These are phyloP conservation scores for Rhabdornis inornatus DNA, from an alignment of 2,113 vertebrate species.

Conservation along the genomic window DNA sequence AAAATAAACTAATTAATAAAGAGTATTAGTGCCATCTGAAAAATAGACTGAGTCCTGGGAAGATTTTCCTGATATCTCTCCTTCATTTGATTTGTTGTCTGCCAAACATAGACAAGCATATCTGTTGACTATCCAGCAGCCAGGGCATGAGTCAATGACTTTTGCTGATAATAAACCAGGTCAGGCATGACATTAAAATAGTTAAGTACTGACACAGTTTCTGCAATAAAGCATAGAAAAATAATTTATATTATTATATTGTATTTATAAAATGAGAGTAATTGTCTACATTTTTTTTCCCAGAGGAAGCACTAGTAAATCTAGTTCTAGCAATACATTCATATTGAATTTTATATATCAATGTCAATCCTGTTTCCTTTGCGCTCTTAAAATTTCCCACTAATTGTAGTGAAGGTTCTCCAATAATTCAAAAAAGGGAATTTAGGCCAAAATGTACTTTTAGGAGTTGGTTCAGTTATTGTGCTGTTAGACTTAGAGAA, in stretches of 20 bases:
- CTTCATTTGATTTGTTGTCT: conserved; percentile 6
- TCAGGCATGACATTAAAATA: neutral
- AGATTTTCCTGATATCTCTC: neutral
- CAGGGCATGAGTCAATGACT: conserved; percentile 7
- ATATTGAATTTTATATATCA: neutral
- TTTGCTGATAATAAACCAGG: neutral
- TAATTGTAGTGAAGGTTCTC: neutral
- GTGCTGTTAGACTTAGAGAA: neutral
- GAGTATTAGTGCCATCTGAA: neutral
- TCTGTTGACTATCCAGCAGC: neutral
- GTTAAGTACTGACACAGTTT: neutral
- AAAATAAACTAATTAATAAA: neutral
- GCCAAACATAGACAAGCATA: neutral
- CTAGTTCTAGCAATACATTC: neutral
- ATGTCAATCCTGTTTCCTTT: neutral
- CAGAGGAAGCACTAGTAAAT: neutral
- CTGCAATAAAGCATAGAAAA: neutral
- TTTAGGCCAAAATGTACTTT: neutral
- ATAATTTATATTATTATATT: neutral
- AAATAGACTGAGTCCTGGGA: neutral
- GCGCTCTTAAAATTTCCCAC: neutral
- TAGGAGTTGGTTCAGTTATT: neutral
- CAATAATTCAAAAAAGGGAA: neutral
- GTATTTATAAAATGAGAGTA: neutral
- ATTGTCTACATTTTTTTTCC: neutral